A percentile compares a stretch with the other conserved stretches of the same genome.
phyloP scores from a whole-genome alignment of 2,888 invertebrate genomes.

The Polietes domitor region DNA sequence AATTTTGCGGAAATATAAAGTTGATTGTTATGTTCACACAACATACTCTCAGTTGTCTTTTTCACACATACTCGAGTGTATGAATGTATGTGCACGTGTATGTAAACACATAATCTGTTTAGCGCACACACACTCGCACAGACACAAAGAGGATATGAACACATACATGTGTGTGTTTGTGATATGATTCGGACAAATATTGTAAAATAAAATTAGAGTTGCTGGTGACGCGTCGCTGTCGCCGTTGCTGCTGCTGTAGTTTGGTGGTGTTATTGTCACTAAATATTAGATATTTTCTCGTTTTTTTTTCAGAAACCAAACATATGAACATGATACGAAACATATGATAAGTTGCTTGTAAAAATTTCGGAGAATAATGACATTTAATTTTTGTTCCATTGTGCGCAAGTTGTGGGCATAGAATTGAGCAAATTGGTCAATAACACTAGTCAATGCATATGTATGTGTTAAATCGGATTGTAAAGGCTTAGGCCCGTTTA shows the following conservation, averaged over 20 bases:
- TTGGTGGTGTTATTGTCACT: constrained; percentile 9
- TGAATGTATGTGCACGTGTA: neutral
- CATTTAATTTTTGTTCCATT: constrained; percentile 11
- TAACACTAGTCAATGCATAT: neutral
- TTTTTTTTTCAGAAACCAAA: neutral
- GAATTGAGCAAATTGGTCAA: constrained; percentile 4
- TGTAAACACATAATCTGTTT: too few relatives aligned
- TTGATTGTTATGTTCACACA: constrained; percentile 65
- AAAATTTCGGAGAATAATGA: neutral
- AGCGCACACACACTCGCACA: constrained; percentile 2
- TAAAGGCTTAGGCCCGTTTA: constrained; percentile 7
- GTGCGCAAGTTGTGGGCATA: neutral
- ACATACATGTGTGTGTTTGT: neutral
- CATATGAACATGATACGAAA: constrained; percentile 32
- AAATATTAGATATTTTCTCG: constrained; percentile 5
- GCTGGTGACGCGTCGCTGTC: too few relatives aligned
- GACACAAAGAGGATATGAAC: neutral
- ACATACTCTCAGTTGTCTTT: constrained; percentile 38
- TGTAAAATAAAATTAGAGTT: constrained; percentile 26
- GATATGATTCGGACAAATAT: constrained; percentile 37
- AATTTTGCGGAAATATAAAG: constrained; percentile 64
- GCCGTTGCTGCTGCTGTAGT: neutral
- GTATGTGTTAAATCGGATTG: neutral
- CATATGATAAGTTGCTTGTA: neutral
- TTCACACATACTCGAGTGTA: constrained; percentile 18